These are phyloP conservation scores for Eubucco bourcierii DNA, from an alignment of 2,113 vertebrate genomes.

Conservation along the genomic window DNA sequence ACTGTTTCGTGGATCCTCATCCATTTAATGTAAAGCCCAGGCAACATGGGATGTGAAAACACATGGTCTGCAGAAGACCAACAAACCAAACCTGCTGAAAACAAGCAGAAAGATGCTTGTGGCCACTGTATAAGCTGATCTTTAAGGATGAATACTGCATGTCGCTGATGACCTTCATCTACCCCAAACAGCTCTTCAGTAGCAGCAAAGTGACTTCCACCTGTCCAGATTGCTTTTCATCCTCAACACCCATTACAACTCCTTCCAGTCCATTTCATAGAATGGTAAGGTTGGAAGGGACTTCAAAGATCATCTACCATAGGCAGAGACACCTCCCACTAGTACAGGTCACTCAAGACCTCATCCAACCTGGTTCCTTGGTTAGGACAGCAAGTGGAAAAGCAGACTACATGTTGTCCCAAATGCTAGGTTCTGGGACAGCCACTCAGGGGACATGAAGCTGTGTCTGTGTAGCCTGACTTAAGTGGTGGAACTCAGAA, in stretches of 20 bases:
- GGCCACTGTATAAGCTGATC: background rate
- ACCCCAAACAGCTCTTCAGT: background rate
- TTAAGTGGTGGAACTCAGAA: background rate
- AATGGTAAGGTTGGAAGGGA: too few species aligned
- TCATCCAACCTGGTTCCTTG: background rate
- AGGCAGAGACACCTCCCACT: too few species aligned
- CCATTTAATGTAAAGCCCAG: background rate
- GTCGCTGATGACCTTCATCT: background rate
- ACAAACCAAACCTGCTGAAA: background rate
- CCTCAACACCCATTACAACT: background rate
- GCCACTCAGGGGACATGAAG: background rate
- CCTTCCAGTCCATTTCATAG: background rate
- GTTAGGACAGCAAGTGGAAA: background rate
- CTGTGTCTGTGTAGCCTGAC: background rate
- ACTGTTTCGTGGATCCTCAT: background rate
- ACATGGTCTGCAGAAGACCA: background rate
- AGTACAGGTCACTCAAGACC: too few species aligned
- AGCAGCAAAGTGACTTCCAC: background rate
- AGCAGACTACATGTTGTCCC: fast-evolving
- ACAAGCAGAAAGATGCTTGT: background rate
- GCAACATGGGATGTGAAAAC: background rate
- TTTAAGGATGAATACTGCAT: background rate
- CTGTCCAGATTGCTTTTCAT: background rate
- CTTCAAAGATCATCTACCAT: too few species aligned
- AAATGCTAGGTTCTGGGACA: background rate